Conservation (phyloP, 1,140 invertebrate species). For the Drosophila mauritiana region DNA sequence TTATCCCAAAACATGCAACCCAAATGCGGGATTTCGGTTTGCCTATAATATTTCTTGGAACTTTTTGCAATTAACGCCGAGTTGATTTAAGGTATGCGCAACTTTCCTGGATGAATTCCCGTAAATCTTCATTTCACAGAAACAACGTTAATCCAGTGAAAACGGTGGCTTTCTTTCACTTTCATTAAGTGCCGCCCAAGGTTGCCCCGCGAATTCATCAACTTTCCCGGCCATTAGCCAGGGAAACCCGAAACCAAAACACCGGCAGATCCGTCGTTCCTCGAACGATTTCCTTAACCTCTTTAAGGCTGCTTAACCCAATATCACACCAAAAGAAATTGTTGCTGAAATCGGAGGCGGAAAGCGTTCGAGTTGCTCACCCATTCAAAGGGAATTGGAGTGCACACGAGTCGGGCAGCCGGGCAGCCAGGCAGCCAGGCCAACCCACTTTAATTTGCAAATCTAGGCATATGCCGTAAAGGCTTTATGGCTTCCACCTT, state of each 20-base stretch:
- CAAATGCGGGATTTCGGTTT: no score
- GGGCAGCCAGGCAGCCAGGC: no score
- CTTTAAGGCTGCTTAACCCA: conserved; percentile 35
- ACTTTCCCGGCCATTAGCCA: conserved; percentile 25
- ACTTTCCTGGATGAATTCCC: neutral
- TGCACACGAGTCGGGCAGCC: conserved; percentile 9
- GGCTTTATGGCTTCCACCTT: conserved; percentile 69
- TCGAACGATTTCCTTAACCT: conserved; percentile 12
- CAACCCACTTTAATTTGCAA: conserved; percentile 56
- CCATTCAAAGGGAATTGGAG: conserved; percentile 39
- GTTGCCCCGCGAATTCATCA: conserved; percentile 21
- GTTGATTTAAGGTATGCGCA: conserved; percentile 6
- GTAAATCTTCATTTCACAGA: conserved; percentile 8
- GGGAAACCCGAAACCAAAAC: neutral
- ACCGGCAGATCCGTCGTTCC: conserved; percentile 1
- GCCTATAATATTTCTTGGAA: no score
- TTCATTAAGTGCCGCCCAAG: conserved; percentile 16
- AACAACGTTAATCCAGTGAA: conserved; percentile 13
- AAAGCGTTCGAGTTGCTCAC: conserved; percentile 34
- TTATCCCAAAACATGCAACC: no score
- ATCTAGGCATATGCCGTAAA: conserved; percentile 58
- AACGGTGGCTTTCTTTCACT: conserved; percentile 11
- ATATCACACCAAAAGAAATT: conserved; percentile 36
- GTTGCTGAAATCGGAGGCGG: conserved; percentile 32
- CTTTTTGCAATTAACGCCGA: conserved; percentile 6